Percentiles rank a stretch among this genome's conserved stretches.
phyloP scores from a whole-genome alignment of 1,140 invertebrate genomes.

The Drosophila bocki region DNA sequence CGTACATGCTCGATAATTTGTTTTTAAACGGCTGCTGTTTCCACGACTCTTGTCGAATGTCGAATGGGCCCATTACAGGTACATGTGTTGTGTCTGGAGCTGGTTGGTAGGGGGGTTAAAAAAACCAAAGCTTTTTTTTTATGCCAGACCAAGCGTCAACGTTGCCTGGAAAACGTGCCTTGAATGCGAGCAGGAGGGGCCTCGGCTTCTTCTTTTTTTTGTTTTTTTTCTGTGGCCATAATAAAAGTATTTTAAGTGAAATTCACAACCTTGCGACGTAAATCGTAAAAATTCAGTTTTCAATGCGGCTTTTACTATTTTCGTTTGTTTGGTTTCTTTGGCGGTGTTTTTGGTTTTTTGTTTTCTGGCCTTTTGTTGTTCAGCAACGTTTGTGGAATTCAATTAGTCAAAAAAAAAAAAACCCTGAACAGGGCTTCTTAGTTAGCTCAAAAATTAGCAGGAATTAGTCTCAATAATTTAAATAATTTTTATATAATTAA shows the following conservation, averaged over 20 bases:
- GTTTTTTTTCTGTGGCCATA: conserved; percentile 44
- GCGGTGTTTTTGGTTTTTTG: conserved; percentile 47
- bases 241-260: conserved; percentile 83
- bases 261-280: conserved; percentile 74
- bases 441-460: conserved; percentile 50
- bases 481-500: not conserved
- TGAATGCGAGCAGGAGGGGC: conserved; percentile 71
- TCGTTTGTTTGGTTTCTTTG: conserved; percentile 43
- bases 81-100: conserved; percentile 57
- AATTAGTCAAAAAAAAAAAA: conserved; percentile 26
- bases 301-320: conserved; percentile 53
- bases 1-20: conserved; percentile 79
- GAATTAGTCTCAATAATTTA: not conserved
- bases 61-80: conserved; percentile 65
- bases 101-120: conserved; percentile 10
- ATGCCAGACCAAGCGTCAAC: conserved; percentile 74
- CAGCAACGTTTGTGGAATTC: conserved; percentile 45
- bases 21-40: conserved; percentile 77
- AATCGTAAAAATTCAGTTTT: conserved; percentile 80
- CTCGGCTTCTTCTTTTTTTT: not conserved
- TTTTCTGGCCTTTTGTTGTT: conserved; percentile 37
- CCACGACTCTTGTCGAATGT: conserved; percentile 63
- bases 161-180: conserved; percentile 71
- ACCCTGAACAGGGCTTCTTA: not conserved
- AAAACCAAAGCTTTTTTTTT: conserved; percentile 69